These are phyloP conservation scores for Bos javanicus DNA, from an alignment of 2,113 vertebrate species.

Conservation along the genomic window DNA sequence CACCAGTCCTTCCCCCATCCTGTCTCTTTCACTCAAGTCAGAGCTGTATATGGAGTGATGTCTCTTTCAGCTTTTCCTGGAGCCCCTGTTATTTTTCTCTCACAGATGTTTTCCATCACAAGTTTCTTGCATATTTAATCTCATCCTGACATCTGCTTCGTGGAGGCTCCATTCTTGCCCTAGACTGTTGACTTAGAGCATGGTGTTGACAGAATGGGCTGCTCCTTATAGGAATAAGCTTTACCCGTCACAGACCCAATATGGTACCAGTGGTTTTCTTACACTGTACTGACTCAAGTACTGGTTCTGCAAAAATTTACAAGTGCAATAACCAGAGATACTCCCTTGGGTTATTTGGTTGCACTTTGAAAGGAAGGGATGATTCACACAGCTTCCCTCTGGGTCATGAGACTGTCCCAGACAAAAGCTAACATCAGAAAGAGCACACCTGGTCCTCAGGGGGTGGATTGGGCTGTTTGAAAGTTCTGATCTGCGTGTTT, in stretches of 20 bases:
- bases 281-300: accelerated
- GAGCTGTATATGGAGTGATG: not conserved
- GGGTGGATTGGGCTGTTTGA: not conserved
- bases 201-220: not conserved
- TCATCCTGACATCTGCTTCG: not conserved
- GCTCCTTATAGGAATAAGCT: not conserved
- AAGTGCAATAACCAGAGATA: accelerated
- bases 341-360: not conserved
- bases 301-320: not conserved
- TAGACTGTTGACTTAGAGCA: not conserved
- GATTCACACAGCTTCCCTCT: not conserved
- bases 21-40: not conserved
- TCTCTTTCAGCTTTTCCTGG: not conserved
- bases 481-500: constrained; percentile 29
- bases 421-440: not conserved
- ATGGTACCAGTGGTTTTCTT: not conserved
- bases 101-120: not conserved
- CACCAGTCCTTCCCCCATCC: not conserved
- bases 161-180: not conserved
- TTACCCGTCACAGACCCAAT: not conserved
- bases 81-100: not conserved
- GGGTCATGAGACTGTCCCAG: not conserved
- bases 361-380: not conserved
- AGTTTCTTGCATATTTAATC: not conserved
- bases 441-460: not conserved